Evolutionary conservation across 2,113 vertebrate species (phyloP).

Genomic region (Misgurnus mizolepis): DNA sequence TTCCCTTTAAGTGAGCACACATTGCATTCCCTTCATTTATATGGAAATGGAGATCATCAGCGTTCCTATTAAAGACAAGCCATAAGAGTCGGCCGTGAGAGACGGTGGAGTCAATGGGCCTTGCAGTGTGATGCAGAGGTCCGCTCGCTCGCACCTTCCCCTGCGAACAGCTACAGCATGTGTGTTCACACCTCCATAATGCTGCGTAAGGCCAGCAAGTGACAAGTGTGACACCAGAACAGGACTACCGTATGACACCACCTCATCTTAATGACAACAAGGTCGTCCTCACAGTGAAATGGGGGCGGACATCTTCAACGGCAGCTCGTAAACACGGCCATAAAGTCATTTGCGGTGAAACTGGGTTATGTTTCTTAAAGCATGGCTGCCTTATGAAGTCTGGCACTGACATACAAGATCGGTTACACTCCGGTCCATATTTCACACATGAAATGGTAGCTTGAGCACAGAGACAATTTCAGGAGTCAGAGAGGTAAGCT

Average conservation of each 20-base stretch:
- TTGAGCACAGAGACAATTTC: slow-evolving; percentile 30
- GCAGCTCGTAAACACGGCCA: slow-evolving; percentile 53
- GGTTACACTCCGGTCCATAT: slow-evolving; percentile 41
- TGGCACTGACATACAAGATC: slow-evolving; percentile 54
- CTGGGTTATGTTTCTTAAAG: slow-evolving; percentile 56
- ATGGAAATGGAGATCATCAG: slow-evolving; percentile 63
- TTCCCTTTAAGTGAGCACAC: slow-evolving; percentile 45
- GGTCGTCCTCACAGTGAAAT: slow-evolving; percentile 57
- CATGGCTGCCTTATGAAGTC: slow-evolving; percentile 49
- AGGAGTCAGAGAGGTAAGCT: not conserved
- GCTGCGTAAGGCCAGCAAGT: slow-evolving; percentile 67
- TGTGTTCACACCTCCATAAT: slow-evolving; percentile 67
- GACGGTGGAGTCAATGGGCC: slow-evolving; percentile 69
- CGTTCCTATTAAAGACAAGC: slow-evolving; percentile 47
- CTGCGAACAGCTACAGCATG: slow-evolving; percentile 37
- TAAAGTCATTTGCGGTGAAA: slow-evolving; percentile 62
- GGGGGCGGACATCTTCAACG: slow-evolving; percentile 60
- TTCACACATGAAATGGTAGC: slow-evolving; percentile 36
- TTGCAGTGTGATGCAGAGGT: slow-evolving; percentile 60
- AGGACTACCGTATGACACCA: slow-evolving; percentile 1
- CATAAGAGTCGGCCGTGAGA: slow-evolving; percentile 46
- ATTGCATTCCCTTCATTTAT: slow-evolving; percentile 52
- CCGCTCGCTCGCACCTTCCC: slow-evolving; percentile 54
- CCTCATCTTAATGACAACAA: slow-evolving; percentile 56
- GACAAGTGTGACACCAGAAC: slow-evolving; percentile 57